Base-by-base conservation (phyloP, 2,113 vertebrate genomes). In the Tetraodon nigroviridis region DNA sequence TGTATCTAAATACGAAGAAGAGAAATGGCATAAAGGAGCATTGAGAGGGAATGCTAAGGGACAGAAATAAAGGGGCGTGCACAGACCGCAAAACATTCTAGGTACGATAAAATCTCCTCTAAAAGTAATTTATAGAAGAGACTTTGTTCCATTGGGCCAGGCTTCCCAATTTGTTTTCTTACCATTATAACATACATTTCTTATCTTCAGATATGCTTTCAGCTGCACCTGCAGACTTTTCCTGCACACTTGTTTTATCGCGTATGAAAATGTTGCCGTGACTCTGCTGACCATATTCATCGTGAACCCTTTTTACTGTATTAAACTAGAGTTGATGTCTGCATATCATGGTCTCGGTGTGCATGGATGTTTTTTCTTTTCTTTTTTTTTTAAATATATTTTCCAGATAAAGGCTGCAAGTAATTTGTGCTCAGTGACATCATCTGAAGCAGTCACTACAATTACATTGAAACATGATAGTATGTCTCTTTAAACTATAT, bases 171-270 rank as follows among this genome's bases (percentile, higher is more conserved):
- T 40, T 56, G 65, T 69, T 58, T 74, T 71, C 21, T 66, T 17
- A 42, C 66, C 54, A 60, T 78, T 75, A 72, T 52, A 61, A 60
- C 50, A 64, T 65, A 73, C 51, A 64, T 46, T 64, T 64, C 67
- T 71, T 82, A 77, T 81, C 73, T 61, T 57, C 29, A 73, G 57
- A 67, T 68, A 70, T 64, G 71, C 60, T 72, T 77, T 76, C 27
- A 66, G 73, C 74, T 51, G 29, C 55, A 68, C 45, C 68, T 18
- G 51, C 59, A 51, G 46, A 51, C 61, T 57, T 16, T 55, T 29
- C 22, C 51, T 37, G 56, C 14, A 64, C 21, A 8, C 41, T 27
- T 45, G 61, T 51, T 63, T 79, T 67, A 78, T 67, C 70, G 63
- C 45, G 64, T 41, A 67, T 70, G 55, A 75, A 61, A 61, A 47